Evolutionary conservation across 2,888 invertebrate genomes (phyloP).

Genomic region (Scelioninae gen. 2): DNA sequence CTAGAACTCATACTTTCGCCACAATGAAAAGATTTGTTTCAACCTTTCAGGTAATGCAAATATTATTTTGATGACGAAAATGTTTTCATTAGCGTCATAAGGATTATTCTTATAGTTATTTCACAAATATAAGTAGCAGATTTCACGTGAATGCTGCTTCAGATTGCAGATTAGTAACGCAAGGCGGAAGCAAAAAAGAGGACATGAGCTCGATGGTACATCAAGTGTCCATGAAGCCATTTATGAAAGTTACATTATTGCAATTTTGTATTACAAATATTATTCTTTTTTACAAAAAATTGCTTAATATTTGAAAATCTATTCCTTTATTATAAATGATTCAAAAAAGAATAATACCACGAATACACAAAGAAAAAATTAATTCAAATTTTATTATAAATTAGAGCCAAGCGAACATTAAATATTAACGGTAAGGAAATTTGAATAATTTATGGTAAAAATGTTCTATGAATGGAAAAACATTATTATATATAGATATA

Average conservation of each 20-base stretch:
- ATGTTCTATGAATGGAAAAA: too few species aligned
- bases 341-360: too few species aligned
- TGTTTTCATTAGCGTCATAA: constrained; percentile 34
- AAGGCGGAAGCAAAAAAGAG: constrained; percentile 63
- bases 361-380: too few species aligned
- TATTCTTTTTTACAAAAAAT: constrained; percentile 2
- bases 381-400: too few species aligned
- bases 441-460: too few species aligned
- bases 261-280: constrained; percentile 35
- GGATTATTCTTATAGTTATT: constrained; percentile 54
- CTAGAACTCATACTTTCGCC: neutral
- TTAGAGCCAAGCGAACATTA: too few species aligned
- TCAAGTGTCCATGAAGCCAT: constrained; percentile 57
- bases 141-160: constrained; percentile 55
- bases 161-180: constrained; percentile 60
- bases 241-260: constrained; percentile 52
- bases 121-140: constrained; percentile 53
- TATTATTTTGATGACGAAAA: constrained; percentile 30
- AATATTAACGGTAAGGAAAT: too few species aligned
- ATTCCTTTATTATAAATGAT: too few species aligned
- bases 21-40: neutral
- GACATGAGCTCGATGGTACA: constrained; percentile 60
- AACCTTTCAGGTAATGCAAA: constrained; percentile 3
- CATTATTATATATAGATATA: too few species aligned
- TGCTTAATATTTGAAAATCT: neutral